Percentiles rank a stretch among this genome's conserved stretches.
phyloP scores from a whole-genome alignment of 1,140 invertebrate species.

The Brachionus paranguensis region DNA sequence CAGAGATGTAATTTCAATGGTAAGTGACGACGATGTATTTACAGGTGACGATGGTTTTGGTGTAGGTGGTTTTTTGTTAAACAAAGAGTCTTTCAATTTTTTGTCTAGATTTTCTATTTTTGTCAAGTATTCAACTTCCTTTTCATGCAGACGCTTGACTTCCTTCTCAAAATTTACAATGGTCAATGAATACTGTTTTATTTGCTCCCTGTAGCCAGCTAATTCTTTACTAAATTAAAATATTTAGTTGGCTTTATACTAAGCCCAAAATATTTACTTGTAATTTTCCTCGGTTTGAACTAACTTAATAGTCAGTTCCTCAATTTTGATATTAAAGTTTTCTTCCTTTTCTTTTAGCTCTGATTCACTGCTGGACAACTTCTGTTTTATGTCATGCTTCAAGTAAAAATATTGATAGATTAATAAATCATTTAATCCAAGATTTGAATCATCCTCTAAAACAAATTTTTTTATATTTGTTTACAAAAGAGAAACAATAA shows the following conservation, averaged over 20 bases:
- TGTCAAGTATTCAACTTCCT: slow-evolving; percentile 43
- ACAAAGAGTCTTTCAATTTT: not conserved
- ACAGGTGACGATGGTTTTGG: slow-evolving; percentile 47
- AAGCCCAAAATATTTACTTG: not conserved
- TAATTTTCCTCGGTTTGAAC: not conserved
- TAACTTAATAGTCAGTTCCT: not conserved
- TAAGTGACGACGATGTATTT: slow-evolving; percentile 46
- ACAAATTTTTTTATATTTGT: too few relatives aligned
- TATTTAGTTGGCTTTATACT: not conserved
- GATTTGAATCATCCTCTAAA: too few relatives aligned
- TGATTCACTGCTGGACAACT: not conserved
- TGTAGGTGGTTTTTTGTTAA: slow-evolving; percentile 32
- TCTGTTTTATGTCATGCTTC: slow-evolving; percentile 15
- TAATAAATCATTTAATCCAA: too few relatives aligned
- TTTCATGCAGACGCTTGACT: slow-evolving; percentile 45
- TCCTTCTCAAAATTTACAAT: slow-evolving; percentile 55
- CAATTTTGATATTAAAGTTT: not conserved
- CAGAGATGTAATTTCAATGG: slow-evolving; percentile 41
- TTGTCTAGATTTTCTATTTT: slow-evolving; percentile 47
- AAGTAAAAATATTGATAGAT: not conserved
- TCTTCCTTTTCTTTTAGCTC: slow-evolving; percentile 12
- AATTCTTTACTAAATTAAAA: slow-evolving; percentile 43
- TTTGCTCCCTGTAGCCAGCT: slow-evolving; percentile 50
- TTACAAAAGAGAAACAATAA: too few relatives aligned
- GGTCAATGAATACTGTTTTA: slow-evolving; percentile 52